phyloP scores from a whole-genome alignment of 2,113 vertebrate species.

The Meriones unguiculatus region DNA sequence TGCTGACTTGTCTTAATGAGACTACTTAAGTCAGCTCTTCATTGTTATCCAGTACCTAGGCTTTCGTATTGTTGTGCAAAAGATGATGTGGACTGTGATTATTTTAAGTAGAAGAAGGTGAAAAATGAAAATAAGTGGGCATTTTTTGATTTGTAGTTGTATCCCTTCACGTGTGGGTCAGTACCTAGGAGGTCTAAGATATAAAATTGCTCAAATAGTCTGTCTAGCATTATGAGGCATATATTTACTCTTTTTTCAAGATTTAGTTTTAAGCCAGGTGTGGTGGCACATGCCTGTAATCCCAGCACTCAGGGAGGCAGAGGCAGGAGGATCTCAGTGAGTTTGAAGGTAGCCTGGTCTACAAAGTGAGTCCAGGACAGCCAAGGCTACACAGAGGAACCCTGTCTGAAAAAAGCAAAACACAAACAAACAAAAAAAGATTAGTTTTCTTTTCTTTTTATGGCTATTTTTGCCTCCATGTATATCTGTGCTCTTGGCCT shows the following conservation, averaged over 20 bases:
- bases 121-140: slow-evolving; percentile 33
- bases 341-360: too few species aligned
- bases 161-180: slow-evolving; percentile 14
- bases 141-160: background rate
- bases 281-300: too few species aligned
- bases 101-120: slow-evolving; percentile 26
- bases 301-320: too few species aligned
- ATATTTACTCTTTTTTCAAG: background rate
- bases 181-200: slow-evolving; percentile 18
- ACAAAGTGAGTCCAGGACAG: too few species aligned
- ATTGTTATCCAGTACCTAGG: background rate
- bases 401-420: too few species aligned
- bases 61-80: slow-evolving; percentile 34
- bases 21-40: background rate
- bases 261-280: background rate
- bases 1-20: background rate
- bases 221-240: background rate
- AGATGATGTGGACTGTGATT: slow-evolving; percentile 36
- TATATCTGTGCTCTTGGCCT: background rate
- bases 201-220: slow-evolving; percentile 53
- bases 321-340: too few species aligned
- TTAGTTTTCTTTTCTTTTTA: background rate
- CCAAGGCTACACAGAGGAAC: too few species aligned
- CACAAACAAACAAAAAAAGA: too few species aligned
- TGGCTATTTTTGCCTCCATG: background rate